Conservation (phyloP, 2,113 vertebrate species). For the Piprites chloris region DNA sequence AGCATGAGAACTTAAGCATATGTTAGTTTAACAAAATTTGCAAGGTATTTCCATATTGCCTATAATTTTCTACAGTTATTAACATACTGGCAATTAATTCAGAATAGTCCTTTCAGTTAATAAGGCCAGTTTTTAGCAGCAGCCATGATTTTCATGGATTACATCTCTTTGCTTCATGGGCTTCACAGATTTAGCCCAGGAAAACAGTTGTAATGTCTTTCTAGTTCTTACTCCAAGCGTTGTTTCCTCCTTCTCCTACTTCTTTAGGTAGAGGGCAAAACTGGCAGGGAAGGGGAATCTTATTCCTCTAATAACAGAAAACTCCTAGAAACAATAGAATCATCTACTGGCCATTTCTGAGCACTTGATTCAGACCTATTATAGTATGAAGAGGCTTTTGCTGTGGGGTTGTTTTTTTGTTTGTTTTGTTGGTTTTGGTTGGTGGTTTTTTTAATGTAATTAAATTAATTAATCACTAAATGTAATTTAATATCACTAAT, state of each 20-base stretch:
- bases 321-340: not conserved
- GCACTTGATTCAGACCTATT: not conserved
- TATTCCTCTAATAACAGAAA: not conserved
- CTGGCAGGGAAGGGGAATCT: not conserved
- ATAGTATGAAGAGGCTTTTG: not conserved
- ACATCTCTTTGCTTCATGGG: not conserved
- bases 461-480: not conserved
- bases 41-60: not conserved
- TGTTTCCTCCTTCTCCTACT: not conserved
- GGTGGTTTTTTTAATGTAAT: not conserved
- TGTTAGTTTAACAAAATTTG: slow-evolving; percentile 8
- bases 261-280: not conserved
- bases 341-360: not conserved
- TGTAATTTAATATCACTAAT: not conserved
- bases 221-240: not conserved
- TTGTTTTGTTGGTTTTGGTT: fast-evolving
- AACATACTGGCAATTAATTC: not conserved
- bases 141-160: not conserved
- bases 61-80: not conserved
- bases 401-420: not conserved
- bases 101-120: not conserved
- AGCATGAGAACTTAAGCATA: not conserved
- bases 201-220: not conserved
- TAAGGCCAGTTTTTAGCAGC: not conserved
- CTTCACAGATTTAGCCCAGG: not conserved